phyloP scores from a whole-genome alignment of 30 jellyfish, hydroid and myxozoan species.

The Hydractinia echinata region DNA sequence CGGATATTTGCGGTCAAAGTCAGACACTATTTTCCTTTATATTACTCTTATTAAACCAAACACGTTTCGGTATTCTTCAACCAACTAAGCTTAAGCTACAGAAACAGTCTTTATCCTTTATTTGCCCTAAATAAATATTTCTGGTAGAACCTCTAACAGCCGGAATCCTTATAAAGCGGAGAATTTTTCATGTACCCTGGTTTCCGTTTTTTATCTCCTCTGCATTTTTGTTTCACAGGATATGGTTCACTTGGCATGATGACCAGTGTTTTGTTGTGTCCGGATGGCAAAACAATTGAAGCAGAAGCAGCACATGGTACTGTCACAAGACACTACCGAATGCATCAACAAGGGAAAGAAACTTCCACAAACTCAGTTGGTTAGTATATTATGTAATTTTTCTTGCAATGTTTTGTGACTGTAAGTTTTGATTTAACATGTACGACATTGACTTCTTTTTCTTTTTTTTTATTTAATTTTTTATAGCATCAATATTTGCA shows the following conservation, averaged over 20 bases:
- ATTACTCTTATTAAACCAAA: too few relatives aligned
- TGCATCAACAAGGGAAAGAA: constrained; percentile 89
- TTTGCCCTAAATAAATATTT: too few relatives aligned
- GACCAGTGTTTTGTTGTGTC: constrained; percentile 91
- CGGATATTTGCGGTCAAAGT: too few relatives aligned
- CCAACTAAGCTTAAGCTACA: too few relatives aligned
- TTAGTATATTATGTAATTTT: constrained; percentile 1
- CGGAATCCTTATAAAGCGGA: too few relatives aligned
- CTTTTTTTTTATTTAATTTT: neutral
- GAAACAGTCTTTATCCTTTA: too few relatives aligned
- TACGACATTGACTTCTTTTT: neutral
- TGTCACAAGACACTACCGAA: constrained; percentile 85
- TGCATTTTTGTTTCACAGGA: constrained; percentile 27
- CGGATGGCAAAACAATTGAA: constrained; percentile 95
- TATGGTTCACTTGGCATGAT: constrained; percentile 96
- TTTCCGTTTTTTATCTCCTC: neutral
- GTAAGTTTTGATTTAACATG: neutral
- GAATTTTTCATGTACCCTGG: too few relatives aligned
- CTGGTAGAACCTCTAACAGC: too few relatives aligned
- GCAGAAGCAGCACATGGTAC: constrained; percentile 99
- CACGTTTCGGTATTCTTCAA: too few relatives aligned
- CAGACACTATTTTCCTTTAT: too few relatives aligned
- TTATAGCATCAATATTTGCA: constrained; percentile 90
- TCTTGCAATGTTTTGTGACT: neutral
- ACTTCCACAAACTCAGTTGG: constrained; percentile 93